Evolutionary conservation across 2,797 vertebrate species (phyloP).

Genomic region (Erpetoichthys calabaricus): DNA sequence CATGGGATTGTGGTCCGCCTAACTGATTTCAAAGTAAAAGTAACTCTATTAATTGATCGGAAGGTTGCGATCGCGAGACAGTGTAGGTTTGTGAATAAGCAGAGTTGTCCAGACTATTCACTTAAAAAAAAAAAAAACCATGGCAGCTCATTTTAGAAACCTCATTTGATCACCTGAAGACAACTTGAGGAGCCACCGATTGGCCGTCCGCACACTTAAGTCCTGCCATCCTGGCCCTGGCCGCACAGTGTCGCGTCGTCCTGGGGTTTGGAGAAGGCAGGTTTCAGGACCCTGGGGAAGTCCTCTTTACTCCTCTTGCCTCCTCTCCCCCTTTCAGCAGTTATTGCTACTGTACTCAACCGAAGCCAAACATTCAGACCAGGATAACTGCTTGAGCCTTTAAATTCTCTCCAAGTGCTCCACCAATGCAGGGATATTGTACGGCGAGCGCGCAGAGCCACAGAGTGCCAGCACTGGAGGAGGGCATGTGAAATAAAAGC

Average conservation of each 20-base stretch:
- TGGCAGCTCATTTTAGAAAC: too few species aligned
- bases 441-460: constrained; percentile 12
- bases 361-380: constrained; percentile 24
- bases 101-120: too few species aligned
- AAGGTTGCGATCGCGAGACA: too few species aligned
- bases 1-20: too few species aligned
- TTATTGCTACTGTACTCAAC: constrained; percentile 22
- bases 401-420: constrained; percentile 17
- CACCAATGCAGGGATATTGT: constrained; percentile 29
- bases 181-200: too few species aligned
- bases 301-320: constrained; percentile 22
- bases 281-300: constrained; percentile 43
- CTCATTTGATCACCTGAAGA: too few species aligned
- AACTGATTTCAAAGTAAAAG: too few species aligned
- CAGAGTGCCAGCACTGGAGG: constrained; percentile 31
- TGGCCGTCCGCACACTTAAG: too few species aligned
- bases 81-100: too few species aligned
- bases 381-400: constrained; percentile 23
- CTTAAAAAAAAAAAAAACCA: too few species aligned
- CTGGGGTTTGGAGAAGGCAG: constrained; percentile 17
- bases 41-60: too few species aligned
- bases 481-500: constrained; percentile 44
- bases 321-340: constrained; percentile 28
- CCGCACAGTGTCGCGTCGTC: constrained; percentile 1
- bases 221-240: not conserved